Evolutionary conservation across 2,797 vertebrate genomes (phyloP).

Genomic region (Rhabdophis nuchalis): DNA sequence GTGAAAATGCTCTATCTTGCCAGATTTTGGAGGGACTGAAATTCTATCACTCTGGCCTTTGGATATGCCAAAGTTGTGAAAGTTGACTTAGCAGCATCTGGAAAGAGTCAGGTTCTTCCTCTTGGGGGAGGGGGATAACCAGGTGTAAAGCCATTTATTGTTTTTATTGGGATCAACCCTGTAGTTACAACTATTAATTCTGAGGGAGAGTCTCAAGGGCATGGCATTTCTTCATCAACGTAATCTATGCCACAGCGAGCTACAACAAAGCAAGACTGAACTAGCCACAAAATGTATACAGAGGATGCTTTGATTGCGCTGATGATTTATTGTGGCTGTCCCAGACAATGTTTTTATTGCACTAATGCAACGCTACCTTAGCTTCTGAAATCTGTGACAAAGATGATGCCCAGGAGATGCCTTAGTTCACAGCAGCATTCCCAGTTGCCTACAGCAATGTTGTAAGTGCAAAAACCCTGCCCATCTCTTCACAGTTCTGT

Average conservation of each 20-base stretch:
- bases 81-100: not conserved
- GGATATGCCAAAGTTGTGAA: not conserved
- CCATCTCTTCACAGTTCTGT: not conserved
- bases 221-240: not conserved
- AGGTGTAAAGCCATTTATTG: not conserved
- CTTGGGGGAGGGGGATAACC: accelerated
- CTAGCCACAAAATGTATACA: not conserved
- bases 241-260: not conserved
- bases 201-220: not conserved
- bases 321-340: not conserved
- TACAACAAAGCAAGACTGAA: not conserved
- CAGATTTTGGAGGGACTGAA: not conserved
- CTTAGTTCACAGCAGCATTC: not conserved
- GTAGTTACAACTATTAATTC: not conserved
- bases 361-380: slow-evolving; percentile 1
- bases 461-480: slow-evolving; percentile 10
- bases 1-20: not conserved
- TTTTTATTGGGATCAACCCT: not conserved
- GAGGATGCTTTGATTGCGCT: not conserved
- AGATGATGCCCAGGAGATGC: slow-evolving; percentile 12
- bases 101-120: not conserved
- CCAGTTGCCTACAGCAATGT: not conserved
- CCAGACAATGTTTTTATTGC: slow-evolving; percentile 11
- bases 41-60: not conserved
- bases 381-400: slow-evolving; percentile 6